These are phyloP conservation scores for Palaemon carinicauda DNA, from an alignment of 1,140 invertebrate genomes.

Conservation along the genomic window DNA sequence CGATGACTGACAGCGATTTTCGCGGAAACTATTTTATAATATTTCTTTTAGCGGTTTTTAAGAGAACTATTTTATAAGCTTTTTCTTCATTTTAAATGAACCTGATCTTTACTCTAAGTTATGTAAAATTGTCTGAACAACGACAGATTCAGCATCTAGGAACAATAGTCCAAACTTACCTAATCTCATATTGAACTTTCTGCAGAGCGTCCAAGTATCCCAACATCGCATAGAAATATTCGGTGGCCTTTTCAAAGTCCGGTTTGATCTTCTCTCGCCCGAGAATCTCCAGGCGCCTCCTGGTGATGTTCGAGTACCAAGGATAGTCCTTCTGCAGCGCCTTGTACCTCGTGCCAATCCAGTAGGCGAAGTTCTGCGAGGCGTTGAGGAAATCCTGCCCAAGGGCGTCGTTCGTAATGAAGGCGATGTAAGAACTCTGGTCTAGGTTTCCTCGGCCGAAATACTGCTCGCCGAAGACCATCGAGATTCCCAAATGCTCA, in stretches of 20 bases:
- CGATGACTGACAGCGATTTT: too few relatives aligned
- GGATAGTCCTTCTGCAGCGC: slow-evolving; percentile 38
- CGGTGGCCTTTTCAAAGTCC: slow-evolving; percentile 56
- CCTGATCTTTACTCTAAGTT: background rate
- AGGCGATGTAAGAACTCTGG: slow-evolving; percentile 68
- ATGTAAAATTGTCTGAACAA: too few relatives aligned
- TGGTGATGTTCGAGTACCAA: slow-evolving; percentile 54
- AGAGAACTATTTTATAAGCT: background rate
- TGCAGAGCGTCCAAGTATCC: slow-evolving; percentile 61
- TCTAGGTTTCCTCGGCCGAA: slow-evolving; percentile 78
- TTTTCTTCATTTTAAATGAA: background rate
- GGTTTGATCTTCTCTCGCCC: slow-evolving; percentile 53
- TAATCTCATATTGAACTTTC: slow-evolving; percentile 47
- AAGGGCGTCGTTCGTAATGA: slow-evolving; percentile 71
- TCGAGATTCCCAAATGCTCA: slow-evolving; percentile 79
- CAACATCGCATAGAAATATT: slow-evolving; percentile 62
- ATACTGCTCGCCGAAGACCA: slow-evolving; percentile 75
- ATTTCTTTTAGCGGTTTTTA: too few relatives aligned
- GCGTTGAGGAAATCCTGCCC: slow-evolving; percentile 71
- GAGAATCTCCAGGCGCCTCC: slow-evolving; percentile 40
- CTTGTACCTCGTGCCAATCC: slow-evolving; percentile 39
- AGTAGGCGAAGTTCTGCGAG: slow-evolving; percentile 62
- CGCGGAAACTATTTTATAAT: background rate
- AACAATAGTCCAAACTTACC: slow-evolving; percentile 18
- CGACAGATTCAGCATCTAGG: background rate